phyloP scores from a whole-genome alignment of 2,113 vertebrate species.

The Nannospalax galili region DNA sequence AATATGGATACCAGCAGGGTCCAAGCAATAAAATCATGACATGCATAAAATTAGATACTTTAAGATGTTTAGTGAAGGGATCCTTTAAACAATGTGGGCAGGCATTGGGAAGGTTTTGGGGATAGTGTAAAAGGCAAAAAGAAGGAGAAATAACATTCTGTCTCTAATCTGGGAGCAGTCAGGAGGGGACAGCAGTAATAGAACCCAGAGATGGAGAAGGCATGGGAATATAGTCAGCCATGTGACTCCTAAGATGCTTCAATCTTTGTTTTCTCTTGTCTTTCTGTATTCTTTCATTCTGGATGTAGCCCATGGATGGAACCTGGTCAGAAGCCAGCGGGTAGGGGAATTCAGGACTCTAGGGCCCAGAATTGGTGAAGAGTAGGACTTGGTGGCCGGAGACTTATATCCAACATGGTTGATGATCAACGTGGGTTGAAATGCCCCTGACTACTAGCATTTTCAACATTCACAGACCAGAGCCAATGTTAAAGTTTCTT shows the following conservation, averaged over 20 bases:
- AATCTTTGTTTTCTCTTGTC: not conserved
- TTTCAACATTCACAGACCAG: not conserved
- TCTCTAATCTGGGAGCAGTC: not conserved
- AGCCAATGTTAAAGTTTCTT: not conserved
- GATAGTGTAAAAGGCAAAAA: not conserved
- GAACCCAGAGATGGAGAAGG: not conserved
- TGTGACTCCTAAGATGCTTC: not conserved
- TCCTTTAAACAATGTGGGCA: not conserved
- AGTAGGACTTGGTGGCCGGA: not conserved
- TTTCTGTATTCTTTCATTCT: not conserved
- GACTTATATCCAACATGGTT: too few species aligned
- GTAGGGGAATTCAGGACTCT: accelerated
- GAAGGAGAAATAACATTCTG: not conserved
- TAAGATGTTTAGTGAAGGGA: not conserved
- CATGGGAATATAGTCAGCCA: not conserved
- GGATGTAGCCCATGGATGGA: not conserved
- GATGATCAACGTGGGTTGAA: not conserved
- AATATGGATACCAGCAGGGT: not conserved
- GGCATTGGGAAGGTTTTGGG: not conserved
- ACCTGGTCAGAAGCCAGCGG: not conserved
- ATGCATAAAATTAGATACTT: not conserved
- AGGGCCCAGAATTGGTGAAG: accelerated
- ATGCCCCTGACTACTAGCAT: not conserved
- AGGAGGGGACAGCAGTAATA: not conserved
- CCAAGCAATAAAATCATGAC: not conserved